Evolutionary conservation across 1,140 invertebrate species (phyloP), one percentile per base, ranked within the genome.

Genomic region (Eufriesea mexicana): DNA sequence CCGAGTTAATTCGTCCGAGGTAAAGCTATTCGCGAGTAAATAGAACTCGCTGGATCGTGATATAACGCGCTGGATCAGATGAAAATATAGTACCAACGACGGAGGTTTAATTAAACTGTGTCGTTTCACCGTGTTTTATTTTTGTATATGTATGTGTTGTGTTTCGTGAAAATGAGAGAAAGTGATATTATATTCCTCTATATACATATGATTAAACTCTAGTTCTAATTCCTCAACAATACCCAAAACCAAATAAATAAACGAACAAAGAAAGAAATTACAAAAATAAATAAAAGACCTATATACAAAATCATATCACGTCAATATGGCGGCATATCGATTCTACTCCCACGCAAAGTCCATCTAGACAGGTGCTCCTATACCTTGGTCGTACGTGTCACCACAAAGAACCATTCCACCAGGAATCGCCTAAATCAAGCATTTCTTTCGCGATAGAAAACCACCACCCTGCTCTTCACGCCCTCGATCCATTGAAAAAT

Each of bases 401-500:
- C 23, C 51, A 68, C 66, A 51, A 80, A 67, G 61, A 54, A 55
- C 35, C 62, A 66, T 61, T 79, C 57, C 51, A 12, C 28, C 77
- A 57, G 12, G 20, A 23, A 42, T 47, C 23, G 20, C 16, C 55
- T 55, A n/a, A 74, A 45, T 57, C 72, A 42, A 59, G 12, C 35
- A 35, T 35, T 35, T 35, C 35, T 4, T 35, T 35, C 35, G 47
- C 47, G 47, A 18, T 54, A 54, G 28, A 18, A 73, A 25, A 79
- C 49, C 35, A n/a, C 6, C 16, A 10, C 55, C 42, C 25, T 7
- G 35, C 72, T 54, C 55, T 49, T 84, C 81, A 79, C 80, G 77
- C 81, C 81, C 83, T 78, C 86, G 81, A 78, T 84, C 59, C 51
- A 67, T 75, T 85, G 86, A 89, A 90, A 90, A 90, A 89, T 89